phyloP scores from a whole-genome alignment of 2,797 vertebrate species.

The Notolabrus celidotus region DNA sequence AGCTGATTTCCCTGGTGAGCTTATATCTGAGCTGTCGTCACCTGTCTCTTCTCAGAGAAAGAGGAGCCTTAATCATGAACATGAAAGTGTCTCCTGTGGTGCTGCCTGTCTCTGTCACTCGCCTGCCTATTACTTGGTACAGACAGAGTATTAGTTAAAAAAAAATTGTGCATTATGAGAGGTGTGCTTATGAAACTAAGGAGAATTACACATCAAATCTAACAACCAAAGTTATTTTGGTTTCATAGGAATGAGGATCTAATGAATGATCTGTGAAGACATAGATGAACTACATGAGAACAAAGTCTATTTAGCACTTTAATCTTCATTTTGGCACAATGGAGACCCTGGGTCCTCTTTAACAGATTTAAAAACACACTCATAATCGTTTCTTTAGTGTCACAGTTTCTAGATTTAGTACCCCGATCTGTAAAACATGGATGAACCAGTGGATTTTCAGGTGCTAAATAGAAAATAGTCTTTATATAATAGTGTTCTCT shows the following conservation, averaged over 20 bases:
- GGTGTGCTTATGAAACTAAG: conserved; percentile 13
- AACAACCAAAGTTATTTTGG: conserved; percentile 5
- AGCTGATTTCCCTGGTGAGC: conserved; percentile 80
- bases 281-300: neutral
- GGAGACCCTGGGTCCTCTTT: neutral
- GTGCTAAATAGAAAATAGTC: too few relatives aligned
- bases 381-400: neutral
- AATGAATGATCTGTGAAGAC: neutral
- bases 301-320: neutral
- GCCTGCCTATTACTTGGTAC: conserved; percentile 67
- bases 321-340: neutral
- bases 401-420: too few relatives aligned
- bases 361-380: neutral
- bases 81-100: conserved; percentile 78
- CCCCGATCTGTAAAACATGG: too few relatives aligned
- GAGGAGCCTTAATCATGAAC: conserved; percentile 77
- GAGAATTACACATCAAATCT: conserved; percentile 32
- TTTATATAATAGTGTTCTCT: too few relatives aligned
- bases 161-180: conserved; percentile 41
- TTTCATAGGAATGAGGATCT: conserved; percentile 10
- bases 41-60: conserved; percentile 66
- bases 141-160: conserved; percentile 34
- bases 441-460: too few relatives aligned
- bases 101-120: conserved; percentile 70
- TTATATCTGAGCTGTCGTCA: conserved; percentile 73